Conservation (phyloP, 2,797 vertebrate species). For the Clamator glandarius region DNA sequence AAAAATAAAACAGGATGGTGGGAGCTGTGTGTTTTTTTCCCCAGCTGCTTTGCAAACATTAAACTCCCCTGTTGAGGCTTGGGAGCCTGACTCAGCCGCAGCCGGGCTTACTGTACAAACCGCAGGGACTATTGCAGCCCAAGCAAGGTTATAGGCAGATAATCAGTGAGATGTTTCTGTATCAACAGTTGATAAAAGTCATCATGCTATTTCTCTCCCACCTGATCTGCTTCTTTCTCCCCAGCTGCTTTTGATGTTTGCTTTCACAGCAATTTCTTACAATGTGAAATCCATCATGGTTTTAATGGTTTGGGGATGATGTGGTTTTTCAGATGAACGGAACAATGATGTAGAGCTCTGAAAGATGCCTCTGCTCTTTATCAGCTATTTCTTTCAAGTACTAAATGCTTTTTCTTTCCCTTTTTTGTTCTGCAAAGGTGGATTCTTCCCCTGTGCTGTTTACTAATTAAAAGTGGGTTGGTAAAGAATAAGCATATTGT, state of each 20-base stretch:
- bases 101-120: neutral
- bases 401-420: conserved; percentile 27
- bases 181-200: neutral
- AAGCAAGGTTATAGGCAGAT: neutral
- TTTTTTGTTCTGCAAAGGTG: conserved; percentile 23
- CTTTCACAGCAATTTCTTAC: conserved; percentile 4
- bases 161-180: neutral
- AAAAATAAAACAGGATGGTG: fast-evolving
- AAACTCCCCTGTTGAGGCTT: neutral
- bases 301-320: conserved; percentile 42
- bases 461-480: conserved; percentile 65
- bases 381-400: conserved; percentile 31
- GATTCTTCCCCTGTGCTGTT: conserved; percentile 44
- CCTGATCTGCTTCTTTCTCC: conserved; percentile 43
- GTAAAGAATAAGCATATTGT: conserved; percentile 66
- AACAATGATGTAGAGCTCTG: conserved; percentile 40
- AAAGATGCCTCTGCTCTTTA: conserved; percentile 60
- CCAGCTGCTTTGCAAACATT: neutral
- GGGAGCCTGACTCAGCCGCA: neutral
- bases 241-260: conserved; percentile 55
- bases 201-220: neutral
- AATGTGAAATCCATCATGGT: conserved; percentile 40
- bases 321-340: conserved; percentile 34
- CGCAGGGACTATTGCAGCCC: neutral
- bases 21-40: neutral